Evolutionary conservation across 2,797 vertebrate genomes (phyloP), one percentile per base, ranked within the genome.

Genomic region (Neomorphus geoffroyi): DNA sequence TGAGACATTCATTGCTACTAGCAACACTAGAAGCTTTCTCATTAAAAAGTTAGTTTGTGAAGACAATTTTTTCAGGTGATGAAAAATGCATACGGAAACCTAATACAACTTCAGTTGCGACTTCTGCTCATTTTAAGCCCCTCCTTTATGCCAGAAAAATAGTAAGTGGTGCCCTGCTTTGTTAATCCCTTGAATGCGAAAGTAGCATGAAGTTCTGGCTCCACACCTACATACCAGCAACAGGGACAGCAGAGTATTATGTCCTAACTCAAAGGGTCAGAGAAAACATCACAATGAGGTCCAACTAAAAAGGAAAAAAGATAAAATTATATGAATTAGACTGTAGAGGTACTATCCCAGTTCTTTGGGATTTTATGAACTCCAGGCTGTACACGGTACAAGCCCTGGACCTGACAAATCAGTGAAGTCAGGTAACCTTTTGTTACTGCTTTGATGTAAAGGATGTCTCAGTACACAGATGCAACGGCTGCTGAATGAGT

Each of bases 1-100:
- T 62, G 48, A 91, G 86, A 79, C 58, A 74, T 35, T 90, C 66
- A 91, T 61, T 45, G 92, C 95, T 94, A 80, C 70, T 50, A 94
- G 84, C 73, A 93, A 95, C 28, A 39, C 73, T 75, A 67, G 85
- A 72, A 90, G 85, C 71, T 69, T 48, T 94, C 51, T 96, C 69
- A 92, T 95, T 93, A 93, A 93, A 89, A 95, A 96, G 65, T 90
- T 94, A 78, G 50, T 94, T 83, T 53, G 58, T 0, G 0, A 77
- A 93, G 80, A 50, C 9, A n/a, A 18, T 65, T 83, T 83, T 95
- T 86, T 54, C 67, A 80, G 79, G 73, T 57, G 41, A 93, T 92
- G 82, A 92, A 96, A 96, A 92, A 96, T 88, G 69, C 56, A 86
- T 90, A 48, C 43, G 60, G 75, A 65, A 94, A 80, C 21, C 30